A percentile compares a stretch with the other conserved stretches of the same genome.
Conservation (phyloP, 2,797 vertebrate genomes). For the Coregonus sp. region DNA sequence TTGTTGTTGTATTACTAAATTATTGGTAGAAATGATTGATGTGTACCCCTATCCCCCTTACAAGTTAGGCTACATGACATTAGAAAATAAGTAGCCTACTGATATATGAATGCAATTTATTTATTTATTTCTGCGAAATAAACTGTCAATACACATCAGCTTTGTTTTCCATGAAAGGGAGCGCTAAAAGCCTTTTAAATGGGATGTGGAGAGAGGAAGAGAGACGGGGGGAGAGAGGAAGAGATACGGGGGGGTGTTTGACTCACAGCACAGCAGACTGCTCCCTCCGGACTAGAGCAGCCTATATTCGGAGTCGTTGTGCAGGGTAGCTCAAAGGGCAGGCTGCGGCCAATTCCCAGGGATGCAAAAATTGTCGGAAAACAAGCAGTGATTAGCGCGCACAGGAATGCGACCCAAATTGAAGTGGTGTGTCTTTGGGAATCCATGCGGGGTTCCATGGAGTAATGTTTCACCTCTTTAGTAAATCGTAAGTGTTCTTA, state of each 20-base stretch:
- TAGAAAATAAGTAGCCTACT: background rate
- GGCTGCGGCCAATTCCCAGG: constrained; percentile 72
- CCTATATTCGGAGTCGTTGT: constrained; percentile 43
- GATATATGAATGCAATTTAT: background rate
- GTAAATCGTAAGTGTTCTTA: constrained; percentile 68
- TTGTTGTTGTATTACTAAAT: no score
- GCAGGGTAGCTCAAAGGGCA: constrained; percentile 68
- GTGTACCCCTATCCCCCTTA: background rate
- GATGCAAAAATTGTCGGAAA: constrained; percentile 69
- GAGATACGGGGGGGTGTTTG: constrained; percentile 70
- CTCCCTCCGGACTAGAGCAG: constrained; percentile 68
- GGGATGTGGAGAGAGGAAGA: constrained; percentile 54
- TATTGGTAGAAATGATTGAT: background rate
- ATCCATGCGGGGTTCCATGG: constrained; percentile 43
- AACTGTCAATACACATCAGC: background rate
- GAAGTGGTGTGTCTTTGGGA: constrained; percentile 44
- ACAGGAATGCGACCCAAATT: constrained; percentile 65
- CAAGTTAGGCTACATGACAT: background rate
- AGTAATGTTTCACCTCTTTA: constrained; percentile 76
- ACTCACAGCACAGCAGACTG: constrained; percentile 63
- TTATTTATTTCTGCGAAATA: background rate
- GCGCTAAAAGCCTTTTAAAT: constrained; percentile 78
- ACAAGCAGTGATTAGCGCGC: constrained; percentile 37
- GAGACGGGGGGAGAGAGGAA: constrained; percentile 55
- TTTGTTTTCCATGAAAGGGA: constrained; percentile 42